Evolutionary conservation across 2,797 vertebrate genomes (phyloP).

Genomic region (Furcifer pardalis): DNA sequence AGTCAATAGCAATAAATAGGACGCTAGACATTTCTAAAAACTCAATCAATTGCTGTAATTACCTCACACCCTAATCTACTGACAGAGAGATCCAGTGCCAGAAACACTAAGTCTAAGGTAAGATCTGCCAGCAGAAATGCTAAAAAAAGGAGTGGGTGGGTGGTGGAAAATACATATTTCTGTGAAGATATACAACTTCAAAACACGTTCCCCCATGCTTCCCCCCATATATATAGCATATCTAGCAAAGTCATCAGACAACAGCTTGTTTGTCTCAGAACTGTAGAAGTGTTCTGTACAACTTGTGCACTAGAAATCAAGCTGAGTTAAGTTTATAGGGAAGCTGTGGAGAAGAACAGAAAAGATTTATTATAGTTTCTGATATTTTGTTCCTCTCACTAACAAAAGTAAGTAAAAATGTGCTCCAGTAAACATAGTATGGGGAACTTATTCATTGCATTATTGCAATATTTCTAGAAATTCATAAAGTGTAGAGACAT

Average conservation of each 20-base stretch:
- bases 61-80: neutral
- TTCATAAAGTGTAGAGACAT: slow-evolving; percentile 14
- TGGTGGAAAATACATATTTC: too few relatives aligned
- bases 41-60: neutral
- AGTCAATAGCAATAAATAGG: neutral
- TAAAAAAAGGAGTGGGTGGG: too few relatives aligned
- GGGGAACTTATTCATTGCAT: neutral
- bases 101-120: too few relatives aligned
- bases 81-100: too few relatives aligned
- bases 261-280: neutral
- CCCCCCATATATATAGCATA: too few relatives aligned
- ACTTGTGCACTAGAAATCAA: neutral
- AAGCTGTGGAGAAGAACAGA: neutral
- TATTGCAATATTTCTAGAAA: neutral
- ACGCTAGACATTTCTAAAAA: neutral
- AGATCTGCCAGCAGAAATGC: too few relatives aligned
- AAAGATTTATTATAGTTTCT: accelerated
- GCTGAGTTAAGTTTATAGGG: neutral
- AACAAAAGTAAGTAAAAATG: slow-evolving; percentile 27
- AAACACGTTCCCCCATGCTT: neutral
- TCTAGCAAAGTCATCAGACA: neutral
- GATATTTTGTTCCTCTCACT: slow-evolving; percentile 11
- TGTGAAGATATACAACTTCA: neutral
- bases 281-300: neutral
- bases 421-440: neutral